Conservation (phyloP, 2,888 invertebrate species). For the Aethes cnicana region DNA sequence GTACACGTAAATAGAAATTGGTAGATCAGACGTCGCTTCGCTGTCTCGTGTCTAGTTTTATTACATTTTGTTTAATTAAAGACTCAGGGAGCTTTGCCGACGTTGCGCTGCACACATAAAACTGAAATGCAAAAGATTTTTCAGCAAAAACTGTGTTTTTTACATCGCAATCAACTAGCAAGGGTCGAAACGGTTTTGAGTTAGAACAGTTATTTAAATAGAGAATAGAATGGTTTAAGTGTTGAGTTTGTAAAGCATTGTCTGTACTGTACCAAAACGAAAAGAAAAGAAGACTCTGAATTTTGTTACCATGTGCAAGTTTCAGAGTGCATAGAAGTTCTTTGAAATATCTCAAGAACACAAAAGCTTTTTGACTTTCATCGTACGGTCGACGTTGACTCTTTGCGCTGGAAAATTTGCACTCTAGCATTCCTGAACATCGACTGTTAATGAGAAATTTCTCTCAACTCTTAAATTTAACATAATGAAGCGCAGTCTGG, state of each 20-base stretch:
- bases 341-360: too few relatives aligned
- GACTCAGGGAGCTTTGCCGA: neutral
- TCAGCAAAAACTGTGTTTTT: neutral
- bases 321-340: too few relatives aligned
- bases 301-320: too few relatives aligned
- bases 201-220: too few relatives aligned
- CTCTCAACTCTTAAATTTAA: constrained; percentile 2
- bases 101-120: neutral
- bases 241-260: too few relatives aligned
- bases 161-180: neutral
- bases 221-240: too few relatives aligned
- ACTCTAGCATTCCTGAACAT: constrained; percentile 1
- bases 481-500: neutral
- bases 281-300: too few relatives aligned
- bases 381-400: neutral
- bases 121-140: neutral
- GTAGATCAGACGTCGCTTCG: neutral
- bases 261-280: too few relatives aligned
- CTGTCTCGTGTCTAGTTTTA: neutral
- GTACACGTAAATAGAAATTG: too few relatives aligned
- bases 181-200: too few relatives aligned
- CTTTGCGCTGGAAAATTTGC: neutral
- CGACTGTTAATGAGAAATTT: constrained; percentile 8
- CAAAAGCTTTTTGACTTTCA: too few relatives aligned
- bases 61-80: neutral